Percentiles rank a stretch among this genome's conserved stretches.
Conservation (phyloP, 2,888 invertebrate genomes). For the Heliconius hortense region DNA sequence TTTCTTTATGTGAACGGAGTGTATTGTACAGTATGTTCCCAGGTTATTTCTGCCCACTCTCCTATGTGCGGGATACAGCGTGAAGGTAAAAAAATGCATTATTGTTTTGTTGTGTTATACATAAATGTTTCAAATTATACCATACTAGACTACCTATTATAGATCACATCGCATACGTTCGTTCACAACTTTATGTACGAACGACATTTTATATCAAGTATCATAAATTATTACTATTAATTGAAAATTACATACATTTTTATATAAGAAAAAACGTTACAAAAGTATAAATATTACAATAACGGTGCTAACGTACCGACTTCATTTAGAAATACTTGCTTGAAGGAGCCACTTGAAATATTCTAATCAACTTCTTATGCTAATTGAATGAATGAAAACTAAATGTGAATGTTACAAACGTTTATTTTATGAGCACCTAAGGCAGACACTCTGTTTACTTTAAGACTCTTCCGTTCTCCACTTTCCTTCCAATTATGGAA, state of each 20-base stretch:
- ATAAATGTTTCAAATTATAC: not conserved
- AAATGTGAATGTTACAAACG: not conserved
- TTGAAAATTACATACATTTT: not conserved
- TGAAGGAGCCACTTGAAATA: slow-evolving; percentile 7
- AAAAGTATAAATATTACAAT: not conserved
- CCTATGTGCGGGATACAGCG: too few species aligned
- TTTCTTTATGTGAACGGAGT: too few species aligned
- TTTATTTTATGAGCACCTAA: too few species aligned
- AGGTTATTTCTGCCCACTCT: not conserved
- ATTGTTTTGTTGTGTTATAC: too few species aligned
- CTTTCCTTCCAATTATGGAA: too few species aligned
- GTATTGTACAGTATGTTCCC: too few species aligned
- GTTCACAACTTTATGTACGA: not conserved
- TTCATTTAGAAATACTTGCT: slow-evolving; percentile 8
- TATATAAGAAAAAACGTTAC: not conserved
- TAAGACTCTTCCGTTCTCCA: too few species aligned
- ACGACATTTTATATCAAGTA: not conserved
- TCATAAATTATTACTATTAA: not conserved
- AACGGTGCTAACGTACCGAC: not conserved
- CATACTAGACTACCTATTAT: not conserved
- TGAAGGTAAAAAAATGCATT: too few species aligned
- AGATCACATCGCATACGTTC: too few species aligned
- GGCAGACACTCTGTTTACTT: too few species aligned
- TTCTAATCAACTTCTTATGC: slow-evolving; percentile 16
- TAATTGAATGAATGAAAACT: slow-evolving; percentile 5